Evolutionary conservation across 2,888 invertebrate genomes (phyloP), one percentile per base, ranked within the genome.

Genomic region (Phortica okadai): DNA sequence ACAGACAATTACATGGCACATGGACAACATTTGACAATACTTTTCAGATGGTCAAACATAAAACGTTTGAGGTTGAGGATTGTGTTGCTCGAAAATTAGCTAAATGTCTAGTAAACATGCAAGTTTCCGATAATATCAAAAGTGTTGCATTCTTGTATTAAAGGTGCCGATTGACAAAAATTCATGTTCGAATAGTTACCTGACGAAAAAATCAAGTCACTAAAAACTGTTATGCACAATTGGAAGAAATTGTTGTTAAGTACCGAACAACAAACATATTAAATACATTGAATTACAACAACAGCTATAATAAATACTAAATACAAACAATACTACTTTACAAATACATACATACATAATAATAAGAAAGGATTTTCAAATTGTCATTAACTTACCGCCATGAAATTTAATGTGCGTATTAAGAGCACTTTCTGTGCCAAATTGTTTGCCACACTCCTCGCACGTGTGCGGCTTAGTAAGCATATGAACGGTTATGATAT

Each of bases 361-460:
- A 58, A 8, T 11, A 56, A 54, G 56, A 67, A 41, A 14, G 41
- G 8, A 67, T 41, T 44, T 67, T 16, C 41, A 41, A 44, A 7
- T 67, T 33, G 33, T 79, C 78, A 62, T 79, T 44, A 77, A 82
- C 90, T 83, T 87, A 90, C 90, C 90, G 83, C 84, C 86, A 75
- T 89, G 90, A 79, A 88, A 89, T 79, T 85, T 89, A 75, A 84
- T 82, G 82, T 90, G 90, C 75, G 90, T 88, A 83, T 90, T 89
- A 75, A 90, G 79, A 70, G 90, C 90, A 79, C 88, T 89, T 81
- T 90, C 90, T 76, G 90, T 90, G 77, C 87, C 90, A 81, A 90
- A 90, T 82, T 90, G 89, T 79, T 89, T 90, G 82, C 89, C 90
- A 75, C 90, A 90, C 78, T 88, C 84, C 50, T 85, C 82, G 78